Evolutionary conservation across 2,797 vertebrate genomes (phyloP).

Genomic region (Girardinus metallicus): DNA sequence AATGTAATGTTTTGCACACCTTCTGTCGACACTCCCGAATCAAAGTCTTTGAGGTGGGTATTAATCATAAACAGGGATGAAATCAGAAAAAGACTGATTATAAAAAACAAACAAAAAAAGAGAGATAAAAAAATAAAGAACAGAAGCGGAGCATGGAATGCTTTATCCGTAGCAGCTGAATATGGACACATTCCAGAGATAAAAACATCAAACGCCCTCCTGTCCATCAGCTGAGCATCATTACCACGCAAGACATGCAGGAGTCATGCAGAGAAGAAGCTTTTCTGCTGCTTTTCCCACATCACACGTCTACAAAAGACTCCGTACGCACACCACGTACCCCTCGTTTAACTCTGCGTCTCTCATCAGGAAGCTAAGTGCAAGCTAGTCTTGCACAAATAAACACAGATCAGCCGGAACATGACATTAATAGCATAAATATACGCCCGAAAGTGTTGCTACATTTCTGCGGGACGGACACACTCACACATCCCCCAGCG

Average conservation of each 20-base stretch:
- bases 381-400: constrained; percentile 58
- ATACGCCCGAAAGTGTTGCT: constrained; percentile 30
- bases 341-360: constrained; percentile 48
- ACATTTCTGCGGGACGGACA: too few relatives aligned
- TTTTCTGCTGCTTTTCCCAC: constrained; percentile 28
- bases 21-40: constrained; percentile 33
- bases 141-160: constrained; percentile 1
- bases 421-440: constrained; percentile 49
- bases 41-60: constrained; percentile 37
- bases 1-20: constrained; percentile 34
- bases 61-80: constrained; percentile 29
- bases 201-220: constrained; percentile 23
- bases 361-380: constrained; percentile 68
- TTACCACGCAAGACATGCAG: constrained; percentile 12
- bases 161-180: constrained; percentile 16
- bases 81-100: constrained; percentile 29
- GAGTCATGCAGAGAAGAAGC: constrained; percentile 5
- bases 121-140: background rate
- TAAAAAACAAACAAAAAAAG: background rate
- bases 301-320: constrained; percentile 38
- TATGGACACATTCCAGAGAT: constrained; percentile 12
- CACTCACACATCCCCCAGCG: constrained; percentile 9
- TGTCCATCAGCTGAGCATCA: constrained; percentile 25
- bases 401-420: constrained; percentile 66
- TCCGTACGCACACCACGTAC: constrained; percentile 20